Base-by-base conservation (phyloP, 2,797 vertebrate genomes). In the Tympanoctomys barrerae region DNA sequence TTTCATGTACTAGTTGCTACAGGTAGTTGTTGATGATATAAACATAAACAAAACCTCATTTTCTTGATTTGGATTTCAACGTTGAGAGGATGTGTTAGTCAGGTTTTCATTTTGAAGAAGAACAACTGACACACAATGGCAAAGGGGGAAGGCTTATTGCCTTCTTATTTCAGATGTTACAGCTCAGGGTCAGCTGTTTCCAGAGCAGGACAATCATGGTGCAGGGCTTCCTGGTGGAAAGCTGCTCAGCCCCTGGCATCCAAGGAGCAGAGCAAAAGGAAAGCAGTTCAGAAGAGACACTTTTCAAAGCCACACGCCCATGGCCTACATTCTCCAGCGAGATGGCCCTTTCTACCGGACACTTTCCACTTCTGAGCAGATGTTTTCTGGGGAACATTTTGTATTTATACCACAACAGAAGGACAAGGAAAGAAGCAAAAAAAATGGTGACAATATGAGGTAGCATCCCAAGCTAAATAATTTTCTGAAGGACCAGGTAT, bases 11-110 rank as follows among this genome's bases (percentile, higher is more conserved):
- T 92, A 39, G 42, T 88, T 73, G 33, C 12, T 78, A 42, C 68
- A 73, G 19, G 42, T 86, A 81, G 88, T 64, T 92, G 36, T 5
- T 33, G 1, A 61, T 78, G 52, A 42, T 89, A 28, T 3, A 77
- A 62, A 18, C 13, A 54, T 59, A 36, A 83, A 82, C 61, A 83
- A 82, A 75, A 88, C 1, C 2, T 21, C 18, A 28, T 36, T 73
- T 83, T 22, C 33, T 82, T 5, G 28, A 89, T 75, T 59, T 87
- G 59, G 26, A 75, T 93, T 93, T 96, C 71, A 75, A 87, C 70
- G 39, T 68, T 91, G 80, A 92, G 57, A 78, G 46, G 46, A 18
- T 78, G 28, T 4, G 33, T 52, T 78, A 52, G 39, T 75, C 71
- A 73, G 26, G 26, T 49, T 78, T 78, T 52, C 31, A 33, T 78